Conservation (phyloP, 2,888 invertebrate genomes). For the Gymnosoma rotundatum region DNA sequence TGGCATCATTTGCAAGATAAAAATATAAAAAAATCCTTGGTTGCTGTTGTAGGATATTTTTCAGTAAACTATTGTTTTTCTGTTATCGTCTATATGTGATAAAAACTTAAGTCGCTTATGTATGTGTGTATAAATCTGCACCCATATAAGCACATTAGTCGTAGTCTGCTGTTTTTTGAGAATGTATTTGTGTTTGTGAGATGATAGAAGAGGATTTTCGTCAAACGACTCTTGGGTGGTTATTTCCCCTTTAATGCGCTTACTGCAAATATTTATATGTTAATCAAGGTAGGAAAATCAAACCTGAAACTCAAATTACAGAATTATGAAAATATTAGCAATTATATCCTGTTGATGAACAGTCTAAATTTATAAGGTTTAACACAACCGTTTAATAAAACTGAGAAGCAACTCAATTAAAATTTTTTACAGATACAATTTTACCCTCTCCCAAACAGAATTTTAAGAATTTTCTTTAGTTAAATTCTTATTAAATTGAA, state of each 20-base stretch:
- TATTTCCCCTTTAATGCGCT: slow-evolving; percentile 28
- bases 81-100: neutral
- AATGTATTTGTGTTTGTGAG: neutral
- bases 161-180: slow-evolving; percentile 14
- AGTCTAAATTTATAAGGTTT: neutral
- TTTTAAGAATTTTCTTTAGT: no score
- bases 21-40: slow-evolving; percentile 14
- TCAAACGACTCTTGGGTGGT: slow-evolving; percentile 35
- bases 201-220: slow-evolving; percentile 35
- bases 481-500: no score
- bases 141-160: neutral
- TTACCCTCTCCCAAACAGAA: no score
- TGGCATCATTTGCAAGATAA: slow-evolving; percentile 49
- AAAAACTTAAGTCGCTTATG: neutral
- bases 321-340: no score
- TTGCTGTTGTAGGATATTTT: slow-evolving; percentile 37
- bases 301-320: neutral
- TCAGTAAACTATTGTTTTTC: slow-evolving; percentile 33
- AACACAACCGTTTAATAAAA: neutral
- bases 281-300: neutral
- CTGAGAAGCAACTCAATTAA: no score
- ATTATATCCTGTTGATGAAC: no score
- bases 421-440: no score
- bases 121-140: neutral
- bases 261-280: neutral